Conservation (phyloP, 2,113 vertebrate species). For the Pelecanus crispus region DNA sequence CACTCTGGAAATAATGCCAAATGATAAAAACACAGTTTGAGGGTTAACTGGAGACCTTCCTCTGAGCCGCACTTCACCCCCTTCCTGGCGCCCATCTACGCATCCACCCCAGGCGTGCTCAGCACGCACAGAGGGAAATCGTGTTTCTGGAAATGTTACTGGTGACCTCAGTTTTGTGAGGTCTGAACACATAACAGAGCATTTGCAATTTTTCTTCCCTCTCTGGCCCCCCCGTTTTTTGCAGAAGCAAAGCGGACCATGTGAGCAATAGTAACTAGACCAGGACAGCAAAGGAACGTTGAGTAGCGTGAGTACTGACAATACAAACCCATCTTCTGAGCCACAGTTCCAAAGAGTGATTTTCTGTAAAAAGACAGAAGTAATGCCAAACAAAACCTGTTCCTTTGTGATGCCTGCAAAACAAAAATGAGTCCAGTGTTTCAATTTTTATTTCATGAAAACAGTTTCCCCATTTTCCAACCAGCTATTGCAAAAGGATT, state of each 20-base stretch:
- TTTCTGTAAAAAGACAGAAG: background rate
- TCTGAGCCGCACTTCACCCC: background rate
- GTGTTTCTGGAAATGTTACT: background rate
- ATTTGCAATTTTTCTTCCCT: background rate
- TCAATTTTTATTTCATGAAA: background rate
- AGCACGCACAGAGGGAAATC: background rate
- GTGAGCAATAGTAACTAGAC: background rate
- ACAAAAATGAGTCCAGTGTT: background rate
- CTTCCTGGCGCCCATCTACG: background rate
- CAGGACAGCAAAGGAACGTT: background rate
- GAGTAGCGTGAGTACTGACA: background rate
- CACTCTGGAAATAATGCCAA: background rate
- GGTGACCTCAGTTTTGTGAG: background rate
- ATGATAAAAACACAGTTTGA: background rate
- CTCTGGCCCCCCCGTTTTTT: background rate
- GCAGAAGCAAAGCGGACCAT: background rate
- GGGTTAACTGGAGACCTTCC: background rate
- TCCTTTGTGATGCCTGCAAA: background rate
- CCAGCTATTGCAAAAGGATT: constrained; percentile 28
- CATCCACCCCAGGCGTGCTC: background rate
- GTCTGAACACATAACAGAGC: background rate
- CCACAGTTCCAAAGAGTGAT: background rate
- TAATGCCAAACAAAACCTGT: background rate
- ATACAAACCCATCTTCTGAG: background rate
- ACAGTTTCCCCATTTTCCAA: background rate